Evolutionary conservation across 2,888 invertebrate genomes (phyloP).

Genomic region (Desoria tigrina): DNA sequence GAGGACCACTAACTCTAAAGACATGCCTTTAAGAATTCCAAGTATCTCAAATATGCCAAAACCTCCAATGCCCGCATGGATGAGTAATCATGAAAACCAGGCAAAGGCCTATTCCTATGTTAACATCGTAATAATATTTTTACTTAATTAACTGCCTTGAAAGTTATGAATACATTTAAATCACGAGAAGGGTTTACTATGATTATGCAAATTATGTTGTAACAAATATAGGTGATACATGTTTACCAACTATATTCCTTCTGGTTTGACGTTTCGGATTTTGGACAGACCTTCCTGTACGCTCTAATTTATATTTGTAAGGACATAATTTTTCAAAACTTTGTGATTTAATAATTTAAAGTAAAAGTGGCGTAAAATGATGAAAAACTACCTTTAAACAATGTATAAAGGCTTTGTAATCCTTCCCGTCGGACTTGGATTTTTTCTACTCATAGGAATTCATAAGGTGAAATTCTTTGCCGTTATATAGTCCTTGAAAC

Average conservation of each 20-base stretch:
- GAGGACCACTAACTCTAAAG: no score
- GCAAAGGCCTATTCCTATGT: constrained; percentile 37
- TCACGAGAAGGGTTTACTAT: no score
- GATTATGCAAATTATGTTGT: no score
- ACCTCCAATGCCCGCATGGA: constrained; percentile 26
- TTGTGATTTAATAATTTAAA: no score
- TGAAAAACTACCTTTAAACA: no score
- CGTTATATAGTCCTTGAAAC: no score
- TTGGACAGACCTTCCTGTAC: constrained; percentile 28
- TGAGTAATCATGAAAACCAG: constrained; percentile 26
- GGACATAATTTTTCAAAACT: no score
- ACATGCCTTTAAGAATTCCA: constrained; percentile 1
- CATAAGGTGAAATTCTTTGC: constrained; percentile 35
- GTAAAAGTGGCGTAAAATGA: no score
- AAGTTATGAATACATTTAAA: no score
- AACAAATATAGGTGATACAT: constrained; percentile 25
- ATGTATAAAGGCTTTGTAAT: not conserved
- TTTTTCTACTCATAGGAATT: constrained; percentile 34
- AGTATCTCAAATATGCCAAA: constrained; percentile 9
- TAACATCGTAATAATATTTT: constrained; percentile 30
- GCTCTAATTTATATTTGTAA: constrained; percentile 38
- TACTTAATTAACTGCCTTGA: constrained; percentile 7
- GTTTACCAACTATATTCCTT: constrained; percentile 37
- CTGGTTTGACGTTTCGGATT: constrained; percentile 41
- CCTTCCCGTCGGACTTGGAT: constrained; percentile 29